Evolutionary conservation across 2,113 vertebrate species (phyloP), one percentile per base, ranked within the genome.

Genomic region (Vidua macroura): DNA sequence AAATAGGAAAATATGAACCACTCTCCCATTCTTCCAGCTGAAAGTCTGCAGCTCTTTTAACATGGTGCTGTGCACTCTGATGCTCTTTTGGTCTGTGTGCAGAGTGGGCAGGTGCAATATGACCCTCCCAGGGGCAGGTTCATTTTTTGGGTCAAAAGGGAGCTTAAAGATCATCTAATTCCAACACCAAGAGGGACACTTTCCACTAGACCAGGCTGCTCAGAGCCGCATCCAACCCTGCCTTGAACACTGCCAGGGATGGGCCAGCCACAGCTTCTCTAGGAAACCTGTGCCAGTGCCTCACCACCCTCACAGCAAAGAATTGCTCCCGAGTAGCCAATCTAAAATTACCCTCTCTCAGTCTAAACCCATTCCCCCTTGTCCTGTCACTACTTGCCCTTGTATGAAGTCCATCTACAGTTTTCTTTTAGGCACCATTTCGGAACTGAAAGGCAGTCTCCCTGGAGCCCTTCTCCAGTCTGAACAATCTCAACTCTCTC

Each of bases 61-160:
- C 7, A 8, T 0, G 3, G 18, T 35, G 17, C 41, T 49, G 41
- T 2, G 3, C 23, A 31, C 1, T 0, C 16, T 37, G 33, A 30
- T 44, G 49, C 15, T 14, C 13, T 76, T 70, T 33, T 7, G 1
- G 15, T 49, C 23, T 62, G 11, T 41, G 30, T 17, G 31, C 2
- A 4, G 28, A 7, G 21, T 46, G 55, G 15, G 13, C 18, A 88
- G 72, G 4, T 37, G 41, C 69, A 75, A 43, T 4, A 5, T 69
- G 27, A 81, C n/a, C 7, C 18, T 82, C 11, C 30, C 2, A 2
- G 49, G 24, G 77, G 23, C 13, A 60, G 21, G 67, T 4, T n/a
- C 19, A 8, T 13, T 7, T 13, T 68, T 48, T 22, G 12, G 21
- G 15, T 62, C 55, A 35, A 21, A 41, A 55, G 18, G 4, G 11